Percentiles rank a stretch among this genome's conserved stretches.
These are phyloP conservation scores for Digitonthophagus gazella DNA, from an alignment of 2,888 invertebrate species.

Conservation along the genomic window DNA sequence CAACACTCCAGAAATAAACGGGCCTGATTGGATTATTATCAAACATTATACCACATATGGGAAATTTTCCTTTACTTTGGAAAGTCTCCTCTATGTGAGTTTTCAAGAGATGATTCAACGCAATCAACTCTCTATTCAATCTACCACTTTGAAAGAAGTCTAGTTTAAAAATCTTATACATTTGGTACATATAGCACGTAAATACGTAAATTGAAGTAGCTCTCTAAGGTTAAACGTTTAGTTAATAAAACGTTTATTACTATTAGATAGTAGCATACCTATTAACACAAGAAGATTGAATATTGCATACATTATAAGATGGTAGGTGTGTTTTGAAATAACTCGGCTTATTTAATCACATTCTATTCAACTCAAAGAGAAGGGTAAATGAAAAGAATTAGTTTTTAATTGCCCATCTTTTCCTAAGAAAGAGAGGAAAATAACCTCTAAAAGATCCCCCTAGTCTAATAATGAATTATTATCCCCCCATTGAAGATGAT, in stretches of 20 bases:
- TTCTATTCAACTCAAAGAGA: neutral
- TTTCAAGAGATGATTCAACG: neutral
- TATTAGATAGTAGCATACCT: neutral
- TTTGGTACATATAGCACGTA: neutral
- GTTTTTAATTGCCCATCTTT: neutral
- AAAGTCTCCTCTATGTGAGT: neutral
- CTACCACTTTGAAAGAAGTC: neutral
- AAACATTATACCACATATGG: neutral
- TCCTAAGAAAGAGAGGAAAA: neutral
- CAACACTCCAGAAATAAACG: neutral
- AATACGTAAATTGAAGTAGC: neutral
- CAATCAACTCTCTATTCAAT: neutral
- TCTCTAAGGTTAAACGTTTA: neutral
- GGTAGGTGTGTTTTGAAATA: neutral
- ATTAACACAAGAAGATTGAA: neutral
- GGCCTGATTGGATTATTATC: neutral
- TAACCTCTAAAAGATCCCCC: conserved; percentile 11
- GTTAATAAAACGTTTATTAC: neutral
- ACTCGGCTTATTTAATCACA: neutral
- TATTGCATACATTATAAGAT: neutral
- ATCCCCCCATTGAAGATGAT: conserved; percentile 29
- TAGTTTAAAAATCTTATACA: neutral
- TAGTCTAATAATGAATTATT: conserved; percentile 22
- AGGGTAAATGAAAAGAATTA: neutral
- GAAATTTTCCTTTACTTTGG: neutral